Evolutionary conservation across 1,140 invertebrate species (phyloP), one percentile per base, ranked within the genome.

Genomic region (Ceratina australensis): DNA sequence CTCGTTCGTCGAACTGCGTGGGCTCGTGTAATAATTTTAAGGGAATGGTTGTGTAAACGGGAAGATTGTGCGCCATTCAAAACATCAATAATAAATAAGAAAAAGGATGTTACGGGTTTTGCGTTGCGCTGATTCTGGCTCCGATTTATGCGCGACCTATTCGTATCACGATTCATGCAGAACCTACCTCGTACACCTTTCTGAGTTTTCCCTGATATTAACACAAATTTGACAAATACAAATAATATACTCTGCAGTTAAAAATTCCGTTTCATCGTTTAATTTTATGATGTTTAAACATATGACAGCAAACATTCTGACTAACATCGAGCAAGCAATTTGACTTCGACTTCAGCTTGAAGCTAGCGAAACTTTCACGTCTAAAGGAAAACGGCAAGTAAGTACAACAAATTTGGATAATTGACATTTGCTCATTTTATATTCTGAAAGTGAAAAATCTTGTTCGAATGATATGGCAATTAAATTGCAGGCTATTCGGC

Each of bases 141-240:
- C 22, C 13, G 26, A 69, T 69, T 54, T 54, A 54, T 68, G 13
- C 28, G 22, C 10, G 54, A 16, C 0, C 13, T 20, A 3, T 15
- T 13, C 22, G 16, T 26, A n/a, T n/a, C 24, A 63, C 24, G 59
- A 52, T 18, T 33, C 61, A 74, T 56, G 72, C 65, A 56, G 50
- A 64, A 76, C 73, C 54, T 76, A 75, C 73, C 73, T 75, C 60
- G 42, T 28, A 7, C 2, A 33, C n/a, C 22, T 60, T 26, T 24
- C 28, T 42, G 33, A 66, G 49, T 42, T 65, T n/a, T 12, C 24
- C 10, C 13, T 24, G 16, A 50, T 47, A 16, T 20, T 20, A 8
- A 16, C 0, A 22, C 20, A 18, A n/a, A n/a, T 50, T 33, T 13
- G 24, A 66, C 64, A 26, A 26, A 26, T 22, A 49, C 16, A 18